These are phyloP conservation scores for Pachliopta kotzebuea DNA, from an alignment of 2,888 invertebrate species.

Conservation along the genomic window DNA sequence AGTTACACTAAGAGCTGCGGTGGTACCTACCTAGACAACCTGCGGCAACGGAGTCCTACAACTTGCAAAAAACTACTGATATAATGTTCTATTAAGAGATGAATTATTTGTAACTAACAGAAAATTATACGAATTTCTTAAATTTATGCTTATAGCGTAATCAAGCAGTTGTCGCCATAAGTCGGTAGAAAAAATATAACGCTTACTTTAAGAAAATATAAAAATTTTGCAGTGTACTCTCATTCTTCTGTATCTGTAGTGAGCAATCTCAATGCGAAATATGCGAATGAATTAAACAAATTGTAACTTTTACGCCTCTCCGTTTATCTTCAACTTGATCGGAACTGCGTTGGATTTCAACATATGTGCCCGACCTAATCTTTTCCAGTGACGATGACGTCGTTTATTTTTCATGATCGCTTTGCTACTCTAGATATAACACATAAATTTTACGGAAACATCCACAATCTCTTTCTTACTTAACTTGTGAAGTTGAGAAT, in stretches of 20 bases:
- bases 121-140: conserved; percentile 33
- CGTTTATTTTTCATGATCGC: conserved; percentile 19
- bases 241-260: conserved; percentile 49
- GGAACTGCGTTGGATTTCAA: conserved; percentile 48
- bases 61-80: too few relatives aligned
- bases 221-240: conserved; percentile 37
- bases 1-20: too few relatives aligned
- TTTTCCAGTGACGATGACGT: conserved; percentile 26
- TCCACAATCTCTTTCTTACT: too few relatives aligned
- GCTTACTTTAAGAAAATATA: conserved; percentile 6
- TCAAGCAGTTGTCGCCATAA: not conserved
- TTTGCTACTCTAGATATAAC: conserved; percentile 21
- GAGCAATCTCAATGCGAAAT: conserved; percentile 54
- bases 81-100: too few relatives aligned
- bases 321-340: conserved; percentile 56
- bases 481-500: too few relatives aligned
- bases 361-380: conserved; percentile 40
- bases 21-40: too few relatives aligned
- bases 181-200: conserved; percentile 7
- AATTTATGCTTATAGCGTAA: not conserved
- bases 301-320: conserved; percentile 63
- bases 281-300: conserved; percentile 66
- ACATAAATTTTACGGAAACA: conserved; percentile 1
- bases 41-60: too few relatives aligned
- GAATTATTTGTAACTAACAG: too few relatives aligned